phyloP scores from a whole-genome alignment of 2,888 invertebrate genomes.

The Ferrisia virgata region DNA sequence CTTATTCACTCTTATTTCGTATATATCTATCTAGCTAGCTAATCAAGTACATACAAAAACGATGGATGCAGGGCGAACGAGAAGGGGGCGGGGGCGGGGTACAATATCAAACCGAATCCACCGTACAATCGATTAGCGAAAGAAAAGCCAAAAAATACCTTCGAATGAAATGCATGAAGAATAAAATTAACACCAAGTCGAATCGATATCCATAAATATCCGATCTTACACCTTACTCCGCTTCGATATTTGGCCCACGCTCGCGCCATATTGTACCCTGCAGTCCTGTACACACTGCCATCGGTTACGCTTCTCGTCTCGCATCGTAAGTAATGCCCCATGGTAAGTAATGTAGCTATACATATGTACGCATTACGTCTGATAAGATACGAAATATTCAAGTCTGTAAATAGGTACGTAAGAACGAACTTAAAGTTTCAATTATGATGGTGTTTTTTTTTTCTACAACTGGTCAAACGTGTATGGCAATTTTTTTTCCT shows the following conservation, averaged over 20 bases:
- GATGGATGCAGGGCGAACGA: too few species aligned
- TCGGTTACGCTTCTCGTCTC: background rate
- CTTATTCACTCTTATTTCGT: background rate
- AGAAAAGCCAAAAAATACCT: background rate
- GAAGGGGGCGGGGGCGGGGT: background rate
- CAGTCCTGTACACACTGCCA: background rate
- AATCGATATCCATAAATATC: background rate
- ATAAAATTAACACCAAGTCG: background rate
- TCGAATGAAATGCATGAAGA: background rate
- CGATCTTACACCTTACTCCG: background rate
- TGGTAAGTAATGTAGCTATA: background rate
- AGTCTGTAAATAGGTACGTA: background rate
- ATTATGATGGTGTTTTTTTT: too few species aligned
- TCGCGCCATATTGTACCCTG: background rate
- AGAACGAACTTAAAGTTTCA: too few species aligned
- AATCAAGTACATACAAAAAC: too few species aligned
- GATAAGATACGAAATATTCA: too few species aligned
- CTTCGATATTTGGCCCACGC: too few species aligned
- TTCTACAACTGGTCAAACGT: background rate
- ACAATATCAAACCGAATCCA: background rate
- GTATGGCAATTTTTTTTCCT: background rate
- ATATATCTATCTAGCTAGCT: too few species aligned
- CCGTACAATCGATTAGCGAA: background rate
- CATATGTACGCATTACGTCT: too few species aligned
- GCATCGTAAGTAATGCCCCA: background rate